A percentile compares a stretch with the other conserved stretches of the same genome.
Evolutionary conservation across 2,113 vertebrate species (phyloP).

Genomic region (Thunnus maccoyii): DNA sequence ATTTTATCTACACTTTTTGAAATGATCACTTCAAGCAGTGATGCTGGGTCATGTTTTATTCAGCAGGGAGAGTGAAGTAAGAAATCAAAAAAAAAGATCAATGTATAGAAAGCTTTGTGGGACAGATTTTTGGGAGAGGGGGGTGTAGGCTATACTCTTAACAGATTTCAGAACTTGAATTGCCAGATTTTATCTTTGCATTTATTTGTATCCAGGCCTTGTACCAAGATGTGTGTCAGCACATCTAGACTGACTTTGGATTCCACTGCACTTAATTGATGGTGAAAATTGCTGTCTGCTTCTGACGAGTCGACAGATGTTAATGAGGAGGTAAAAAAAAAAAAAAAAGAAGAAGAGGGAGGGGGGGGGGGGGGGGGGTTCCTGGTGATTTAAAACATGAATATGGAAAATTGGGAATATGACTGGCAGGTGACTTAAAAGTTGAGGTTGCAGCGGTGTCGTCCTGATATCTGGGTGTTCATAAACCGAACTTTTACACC

Average conservation of each 20-base stretch:
- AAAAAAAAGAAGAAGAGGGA: background rate
- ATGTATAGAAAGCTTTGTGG: conserved; percentile 68
- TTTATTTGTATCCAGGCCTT: conserved; percentile 61
- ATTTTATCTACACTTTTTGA: background rate
- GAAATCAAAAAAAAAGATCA: conserved; percentile 53
- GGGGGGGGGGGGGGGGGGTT: conserved; percentile 53
- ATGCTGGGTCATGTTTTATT: conserved; percentile 68
- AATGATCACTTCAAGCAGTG: too few species aligned
- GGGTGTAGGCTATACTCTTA: conserved; percentile 25
- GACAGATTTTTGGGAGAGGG: conserved; percentile 26
- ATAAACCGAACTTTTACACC: conserved; percentile 46
- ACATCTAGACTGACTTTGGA: conserved; percentile 41
- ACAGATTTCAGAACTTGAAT: conserved; percentile 67
- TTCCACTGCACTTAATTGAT: conserved; percentile 71
- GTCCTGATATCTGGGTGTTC: conserved; percentile 46
- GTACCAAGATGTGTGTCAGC: conserved; percentile 68
- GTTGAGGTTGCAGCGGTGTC: conserved; percentile 38
- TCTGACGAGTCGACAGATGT: conserved; percentile 66
- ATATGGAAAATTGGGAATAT: conserved; percentile 58
- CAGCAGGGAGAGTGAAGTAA: conserved; percentile 43
- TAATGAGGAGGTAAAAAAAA: conserved; percentile 77
- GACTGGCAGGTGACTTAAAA: conserved; percentile 71
- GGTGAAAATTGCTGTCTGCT: conserved; percentile 72
- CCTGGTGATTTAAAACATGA: conserved; percentile 69
- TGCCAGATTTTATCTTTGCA: conserved; percentile 48